Conservation (phyloP, 2,888 invertebrate genomes). For the Tetragnatha montana region DNA sequence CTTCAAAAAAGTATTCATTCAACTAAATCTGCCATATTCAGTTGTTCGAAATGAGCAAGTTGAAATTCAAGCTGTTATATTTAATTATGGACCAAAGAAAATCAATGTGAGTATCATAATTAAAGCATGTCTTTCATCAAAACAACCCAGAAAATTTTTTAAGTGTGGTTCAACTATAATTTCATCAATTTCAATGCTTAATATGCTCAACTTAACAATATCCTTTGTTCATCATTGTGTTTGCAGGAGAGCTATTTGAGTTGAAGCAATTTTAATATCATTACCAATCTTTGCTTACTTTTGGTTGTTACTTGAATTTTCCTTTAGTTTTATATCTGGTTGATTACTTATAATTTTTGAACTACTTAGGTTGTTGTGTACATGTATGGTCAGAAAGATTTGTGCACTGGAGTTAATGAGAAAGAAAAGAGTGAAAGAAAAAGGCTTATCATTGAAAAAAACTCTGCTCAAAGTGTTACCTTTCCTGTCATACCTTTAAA, state of each 20-base stretch:
- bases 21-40: constrained; percentile 72
- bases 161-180: not conserved
- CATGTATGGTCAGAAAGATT: constrained; percentile 71
- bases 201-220: no score
- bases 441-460: constrained; percentile 55
- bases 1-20: constrained; percentile 72
- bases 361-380: constrained; percentile 67
- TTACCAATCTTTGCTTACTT: no score
- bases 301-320: no score
- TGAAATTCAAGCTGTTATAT: constrained; percentile 72
- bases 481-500: constrained; percentile 72
- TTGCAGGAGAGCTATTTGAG: no score
- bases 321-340: no score
- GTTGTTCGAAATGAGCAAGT: constrained; percentile 73
- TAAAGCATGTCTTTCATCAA: not conserved
- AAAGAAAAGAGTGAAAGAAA: constrained; percentile 70
- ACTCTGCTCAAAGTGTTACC: constrained; percentile 60
- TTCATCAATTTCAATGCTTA: not conserved
- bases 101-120: constrained; percentile 53
- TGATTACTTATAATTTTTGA: not conserved
- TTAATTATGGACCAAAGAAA: constrained; percentile 71
- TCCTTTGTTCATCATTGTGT: no score
- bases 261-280: no score
- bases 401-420: constrained; percentile 72
- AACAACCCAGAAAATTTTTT: not conserved